Evolutionary conservation across 2,113 vertebrate genomes (phyloP).

Genomic region (Copsychus sechellarum): DNA sequence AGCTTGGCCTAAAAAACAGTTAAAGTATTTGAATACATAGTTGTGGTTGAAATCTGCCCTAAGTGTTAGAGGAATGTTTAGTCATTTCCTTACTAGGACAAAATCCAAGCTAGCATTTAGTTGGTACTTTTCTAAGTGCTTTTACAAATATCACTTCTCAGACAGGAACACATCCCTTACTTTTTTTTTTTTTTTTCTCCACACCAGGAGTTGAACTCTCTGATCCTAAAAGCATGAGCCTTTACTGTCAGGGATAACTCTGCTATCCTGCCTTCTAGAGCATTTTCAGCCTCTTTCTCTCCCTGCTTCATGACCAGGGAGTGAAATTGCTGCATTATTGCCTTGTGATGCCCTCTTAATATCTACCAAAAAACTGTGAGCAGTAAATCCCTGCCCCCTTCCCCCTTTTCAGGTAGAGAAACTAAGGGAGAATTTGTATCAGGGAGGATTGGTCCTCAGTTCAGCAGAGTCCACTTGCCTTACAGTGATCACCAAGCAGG

Average conservation of each 20-base stretch:
- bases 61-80: conserved; percentile 24
- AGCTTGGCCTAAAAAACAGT: conserved; percentile 17
- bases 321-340: neutral
- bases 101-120: conserved; percentile 35
- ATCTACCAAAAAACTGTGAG: neutral
- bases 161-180: neutral
- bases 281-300: neutral
- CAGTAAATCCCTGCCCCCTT: neutral
- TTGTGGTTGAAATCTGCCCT: conserved; percentile 33
- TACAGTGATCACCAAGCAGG: neutral
- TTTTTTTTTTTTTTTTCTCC: neutral
- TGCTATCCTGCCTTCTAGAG: neutral
- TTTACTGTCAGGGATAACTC: neutral
- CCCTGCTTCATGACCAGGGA: neutral
- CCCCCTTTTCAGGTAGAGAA: neutral
- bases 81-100: conserved; percentile 34
- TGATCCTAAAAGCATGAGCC: neutral
- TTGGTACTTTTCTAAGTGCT: conserved; percentile 11
- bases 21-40: conserved; percentile 39
- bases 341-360: neutral
- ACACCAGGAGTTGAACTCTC: neutral
- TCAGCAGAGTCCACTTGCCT: neutral
- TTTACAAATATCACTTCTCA: conserved; percentile 6
- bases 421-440: neutral
- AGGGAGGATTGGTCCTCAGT: neutral